These are phyloP conservation scores for Brachirus orientalis DNA, from an alignment of 2,113 vertebrate species.

Conservation along the genomic window DNA sequence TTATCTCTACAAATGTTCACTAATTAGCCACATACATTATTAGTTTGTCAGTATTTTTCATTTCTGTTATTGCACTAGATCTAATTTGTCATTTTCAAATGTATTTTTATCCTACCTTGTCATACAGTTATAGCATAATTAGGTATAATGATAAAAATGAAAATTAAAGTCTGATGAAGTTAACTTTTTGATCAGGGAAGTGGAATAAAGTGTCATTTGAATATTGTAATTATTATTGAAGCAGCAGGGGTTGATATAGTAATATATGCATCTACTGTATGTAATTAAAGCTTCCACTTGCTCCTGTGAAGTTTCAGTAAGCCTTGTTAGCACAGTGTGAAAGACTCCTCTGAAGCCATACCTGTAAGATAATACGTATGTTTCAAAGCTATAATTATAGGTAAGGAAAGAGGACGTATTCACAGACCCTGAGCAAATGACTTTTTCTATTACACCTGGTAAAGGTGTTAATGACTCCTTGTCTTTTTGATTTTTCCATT, in stretches of 20 bases:
- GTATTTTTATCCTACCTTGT: no score
- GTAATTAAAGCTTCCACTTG: slow-evolving; percentile 76
- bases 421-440: slow-evolving; percentile 81
- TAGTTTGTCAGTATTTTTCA: no score
- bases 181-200: no score
- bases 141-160: no score
- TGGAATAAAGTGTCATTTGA: no score
- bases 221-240: no score
- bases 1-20: no score
- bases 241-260: slow-evolving; percentile 64
- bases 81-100: no score
- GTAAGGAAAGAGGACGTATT: slow-evolving; percentile 78
- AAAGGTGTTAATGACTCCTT: slow-evolving; percentile 84
- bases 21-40: no score
- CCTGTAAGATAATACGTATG: slow-evolving; percentile 81
- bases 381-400: slow-evolving; percentile 83
- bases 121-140: no score
- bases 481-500: slow-evolving; percentile 80
- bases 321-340: slow-evolving; percentile 75
- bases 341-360: slow-evolving; percentile 75
- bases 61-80: no score
- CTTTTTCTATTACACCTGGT: slow-evolving; percentile 81
- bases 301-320: slow-evolving; percentile 64
- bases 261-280: slow-evolving; percentile 69
- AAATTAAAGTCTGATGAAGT: no score